Base-by-base conservation (phyloP, 2,888 invertebrate genomes). In the Morpho deidamia region DNA sequence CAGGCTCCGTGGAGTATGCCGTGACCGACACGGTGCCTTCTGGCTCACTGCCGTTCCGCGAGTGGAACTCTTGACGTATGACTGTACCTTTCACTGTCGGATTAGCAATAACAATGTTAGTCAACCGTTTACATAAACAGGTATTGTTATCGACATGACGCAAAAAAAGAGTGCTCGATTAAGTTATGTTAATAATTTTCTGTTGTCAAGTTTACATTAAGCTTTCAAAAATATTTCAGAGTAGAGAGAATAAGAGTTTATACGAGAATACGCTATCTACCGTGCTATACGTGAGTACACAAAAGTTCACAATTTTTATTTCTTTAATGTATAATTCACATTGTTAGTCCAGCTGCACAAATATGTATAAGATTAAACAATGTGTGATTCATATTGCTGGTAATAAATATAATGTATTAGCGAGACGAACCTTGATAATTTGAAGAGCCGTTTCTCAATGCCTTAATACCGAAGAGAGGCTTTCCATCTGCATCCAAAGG, bases 401-500 rank as follows among this genome's bases (percentile, higher is more conserved):
- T 23, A 23, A 23, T 23, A 23, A 23, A 23, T 3, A 23, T 23
- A 23, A 5, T 23, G 23, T 23, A 23, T 5, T 23, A 23, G 23
- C 23, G 23, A 5, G 23, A 54, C 44, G 72, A 75, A 94, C 94
- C 93, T 91, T 93, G 92, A 66, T 91, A 92, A 75, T 92, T 92
- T 66, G 91, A 90, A 69, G 91, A 90, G 55, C 91, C 91, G 67
- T 91, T 91, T 65, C 85, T 78, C 56, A 96, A 88, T 53, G 96
- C 95, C 71, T 91, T 92, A 64, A 96, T 92, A 51, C 96, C 96
- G 81, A 96, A 96, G 54, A 96, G 86, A 14, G 95, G 95, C 54
- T 91, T 89, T 9, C 96, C 95, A 65, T 95, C 93, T 62, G 95
- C 94, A 72, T 96, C 96, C 2, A 94, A 93, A 32, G 96, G 96